phyloP scores from a whole-genome alignment of 2,113 vertebrate genomes.

The Agapornis roseicollis region DNA sequence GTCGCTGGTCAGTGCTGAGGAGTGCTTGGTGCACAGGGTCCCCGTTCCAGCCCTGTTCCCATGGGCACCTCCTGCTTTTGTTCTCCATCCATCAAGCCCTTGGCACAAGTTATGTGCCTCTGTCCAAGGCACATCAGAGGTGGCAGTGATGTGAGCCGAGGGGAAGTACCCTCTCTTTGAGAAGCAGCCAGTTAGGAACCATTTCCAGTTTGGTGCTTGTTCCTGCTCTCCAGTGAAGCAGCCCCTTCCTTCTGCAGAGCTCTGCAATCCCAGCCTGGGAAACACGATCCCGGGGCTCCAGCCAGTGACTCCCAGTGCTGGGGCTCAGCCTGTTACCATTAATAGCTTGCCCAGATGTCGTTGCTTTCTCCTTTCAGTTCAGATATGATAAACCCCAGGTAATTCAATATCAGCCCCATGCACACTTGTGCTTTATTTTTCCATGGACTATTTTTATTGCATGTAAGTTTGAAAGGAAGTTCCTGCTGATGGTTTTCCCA shows the following conservation, averaged over 20 bases:
- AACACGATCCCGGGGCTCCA: neutral
- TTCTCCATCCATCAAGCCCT: neutral
- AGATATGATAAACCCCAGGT: neutral
- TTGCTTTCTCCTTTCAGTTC: neutral
- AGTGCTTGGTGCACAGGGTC: neutral
- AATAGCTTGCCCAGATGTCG: slow-evolving; percentile 19
- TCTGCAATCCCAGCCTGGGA: neutral
- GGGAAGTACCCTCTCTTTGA: neutral
- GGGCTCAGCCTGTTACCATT: neutral
- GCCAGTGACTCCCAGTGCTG: neutral
- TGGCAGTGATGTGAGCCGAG: neutral
- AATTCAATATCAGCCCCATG: neutral
- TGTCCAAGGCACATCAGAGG: neutral
- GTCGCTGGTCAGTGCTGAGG: neutral
- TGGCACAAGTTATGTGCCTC: neutral
- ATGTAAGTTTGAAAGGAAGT: neutral
- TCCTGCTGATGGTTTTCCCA: neutral
- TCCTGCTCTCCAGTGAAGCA: neutral
- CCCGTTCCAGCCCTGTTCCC: neutral
- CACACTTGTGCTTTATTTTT: neutral
- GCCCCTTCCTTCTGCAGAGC: neutral
- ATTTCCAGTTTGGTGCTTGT: neutral
- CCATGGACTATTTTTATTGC: neutral
- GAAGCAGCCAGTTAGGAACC: neutral
- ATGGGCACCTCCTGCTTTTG: neutral